Evolutionary conservation across 2,888 invertebrate species (phyloP).

Genomic region (Dolomedes plantarius): DNA sequence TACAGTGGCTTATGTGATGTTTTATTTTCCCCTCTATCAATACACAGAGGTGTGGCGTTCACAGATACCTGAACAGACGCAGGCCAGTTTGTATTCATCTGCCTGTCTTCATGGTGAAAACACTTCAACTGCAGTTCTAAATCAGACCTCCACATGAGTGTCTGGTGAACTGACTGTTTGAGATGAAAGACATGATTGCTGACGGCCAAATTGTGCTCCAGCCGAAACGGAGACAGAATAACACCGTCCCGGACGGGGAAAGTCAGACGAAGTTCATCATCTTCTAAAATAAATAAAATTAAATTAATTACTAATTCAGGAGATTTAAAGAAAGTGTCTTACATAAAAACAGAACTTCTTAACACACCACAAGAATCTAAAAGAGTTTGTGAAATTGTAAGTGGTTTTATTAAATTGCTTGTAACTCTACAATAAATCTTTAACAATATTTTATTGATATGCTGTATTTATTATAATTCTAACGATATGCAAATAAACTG

Average conservation of each 20-base stretch:
- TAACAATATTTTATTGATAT: no score
- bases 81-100: slow-evolving; percentile 99
- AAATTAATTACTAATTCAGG: no score
- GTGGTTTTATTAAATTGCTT: no score
- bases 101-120: slow-evolving; percentile 97
- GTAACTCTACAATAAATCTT: no score
- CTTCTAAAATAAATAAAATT: slow-evolving; percentile 80
- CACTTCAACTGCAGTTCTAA: slow-evolving; percentile 96
- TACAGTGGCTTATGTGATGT: slow-evolving; percentile 96
- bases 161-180: slow-evolving; percentile 95
- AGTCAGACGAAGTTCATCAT: slow-evolving; percentile 95
- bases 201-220: slow-evolving; percentile 97
- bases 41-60: slow-evolving; percentile 93
- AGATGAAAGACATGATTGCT: slow-evolving; percentile 98
- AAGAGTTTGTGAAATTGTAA: no score
- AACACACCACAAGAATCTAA: no score
- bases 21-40: slow-evolving; percentile 96
- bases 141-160: slow-evolving; percentile 97
- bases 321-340: no score
- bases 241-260: slow-evolving; percentile 98
- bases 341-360: no score
- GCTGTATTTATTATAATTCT: no score
- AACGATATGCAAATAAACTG: no score
- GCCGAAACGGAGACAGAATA: slow-evolving; percentile 94
- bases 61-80: slow-evolving; percentile 95